Evolutionary conservation across 2,888 invertebrate species (phyloP).

Genomic region (Mimachlamys varia): DNA sequence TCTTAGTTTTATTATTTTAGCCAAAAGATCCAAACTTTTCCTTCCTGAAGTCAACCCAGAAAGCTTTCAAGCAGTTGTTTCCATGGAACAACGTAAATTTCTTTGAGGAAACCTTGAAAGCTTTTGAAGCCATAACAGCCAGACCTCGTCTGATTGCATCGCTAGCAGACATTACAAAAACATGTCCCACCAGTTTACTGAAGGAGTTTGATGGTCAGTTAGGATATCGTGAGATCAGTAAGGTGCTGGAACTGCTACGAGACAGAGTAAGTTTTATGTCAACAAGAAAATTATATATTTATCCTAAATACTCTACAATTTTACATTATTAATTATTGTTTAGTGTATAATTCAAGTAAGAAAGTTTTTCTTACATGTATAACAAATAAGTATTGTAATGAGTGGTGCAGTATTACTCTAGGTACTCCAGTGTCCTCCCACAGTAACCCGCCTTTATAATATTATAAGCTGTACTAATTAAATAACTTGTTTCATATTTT

Average conservation of each 20-base stretch:
- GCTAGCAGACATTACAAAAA: not conserved
- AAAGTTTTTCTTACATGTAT: too few relatives aligned
- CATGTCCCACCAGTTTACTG: not conserved
- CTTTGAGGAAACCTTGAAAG: not conserved
- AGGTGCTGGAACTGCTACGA: not conserved
- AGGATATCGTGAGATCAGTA: not conserved
- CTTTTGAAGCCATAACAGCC: too few relatives aligned
- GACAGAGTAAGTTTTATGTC: not conserved
- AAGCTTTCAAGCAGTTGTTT: not conserved
- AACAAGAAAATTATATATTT: too few relatives aligned
- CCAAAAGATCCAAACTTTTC: not conserved
- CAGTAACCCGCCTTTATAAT: too few relatives aligned
- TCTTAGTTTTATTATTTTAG: not conserved
- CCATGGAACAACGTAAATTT: not conserved
- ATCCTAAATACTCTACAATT: too few relatives aligned
- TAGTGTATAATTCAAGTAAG: too few relatives aligned
- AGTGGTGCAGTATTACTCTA: too few relatives aligned
- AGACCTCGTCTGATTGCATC: not conserved
- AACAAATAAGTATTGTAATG: too few relatives aligned
- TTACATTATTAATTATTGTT: too few relatives aligned
- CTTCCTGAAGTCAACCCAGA: not conserved
- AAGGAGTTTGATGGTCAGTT: not conserved
- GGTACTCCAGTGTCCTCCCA: too few relatives aligned
- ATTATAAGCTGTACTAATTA: too few relatives aligned
- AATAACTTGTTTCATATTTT: too few relatives aligned